Conservation (phyloP, 2,113 vertebrate species). For the Sitta europaea region DNA sequence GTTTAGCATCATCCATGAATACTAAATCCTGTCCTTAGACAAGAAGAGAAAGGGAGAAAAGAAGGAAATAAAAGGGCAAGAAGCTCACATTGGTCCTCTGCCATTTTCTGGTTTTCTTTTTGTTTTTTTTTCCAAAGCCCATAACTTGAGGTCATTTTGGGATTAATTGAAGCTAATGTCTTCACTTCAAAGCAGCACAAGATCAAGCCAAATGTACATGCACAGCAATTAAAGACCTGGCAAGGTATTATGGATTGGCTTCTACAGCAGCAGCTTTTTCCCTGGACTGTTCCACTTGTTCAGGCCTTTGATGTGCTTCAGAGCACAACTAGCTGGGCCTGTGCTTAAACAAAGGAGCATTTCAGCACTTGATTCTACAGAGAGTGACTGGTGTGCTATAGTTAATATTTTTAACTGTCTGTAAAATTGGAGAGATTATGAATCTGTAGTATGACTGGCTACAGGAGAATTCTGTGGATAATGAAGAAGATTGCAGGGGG, state of each 20-base stretch:
- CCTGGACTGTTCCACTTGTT: not conserved
- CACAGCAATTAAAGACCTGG: constrained; percentile 45
- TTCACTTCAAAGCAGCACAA: constrained; percentile 39
- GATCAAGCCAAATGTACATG: constrained; percentile 28
- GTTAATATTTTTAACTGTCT: constrained; percentile 33
- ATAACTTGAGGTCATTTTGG: constrained; percentile 18
- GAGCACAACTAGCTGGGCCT: not conserved
- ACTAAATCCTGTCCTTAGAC: not conserved
- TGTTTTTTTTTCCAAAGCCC: not conserved
- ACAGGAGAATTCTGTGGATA: constrained; percentile 26
- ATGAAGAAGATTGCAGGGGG: constrained; percentile 60
- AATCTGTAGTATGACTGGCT: not conserved
- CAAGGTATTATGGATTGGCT: constrained; percentile 18
- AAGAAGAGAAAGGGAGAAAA: not conserved
- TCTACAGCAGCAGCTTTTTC: not conserved
- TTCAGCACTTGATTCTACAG: not conserved
- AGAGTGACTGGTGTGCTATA: not conserved
- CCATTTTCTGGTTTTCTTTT: not conserved
- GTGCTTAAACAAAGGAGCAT: not conserved
- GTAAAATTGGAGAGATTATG: constrained; percentile 15
- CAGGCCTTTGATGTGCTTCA: constrained; percentile 30
- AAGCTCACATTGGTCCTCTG: not conserved
- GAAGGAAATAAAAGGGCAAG: not conserved
- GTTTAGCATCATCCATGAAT: not conserved
- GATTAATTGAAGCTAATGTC: constrained; percentile 48